phyloP scores from a whole-genome alignment of 2,888 invertebrate genomes.

The Notodonta ziczac region DNA sequence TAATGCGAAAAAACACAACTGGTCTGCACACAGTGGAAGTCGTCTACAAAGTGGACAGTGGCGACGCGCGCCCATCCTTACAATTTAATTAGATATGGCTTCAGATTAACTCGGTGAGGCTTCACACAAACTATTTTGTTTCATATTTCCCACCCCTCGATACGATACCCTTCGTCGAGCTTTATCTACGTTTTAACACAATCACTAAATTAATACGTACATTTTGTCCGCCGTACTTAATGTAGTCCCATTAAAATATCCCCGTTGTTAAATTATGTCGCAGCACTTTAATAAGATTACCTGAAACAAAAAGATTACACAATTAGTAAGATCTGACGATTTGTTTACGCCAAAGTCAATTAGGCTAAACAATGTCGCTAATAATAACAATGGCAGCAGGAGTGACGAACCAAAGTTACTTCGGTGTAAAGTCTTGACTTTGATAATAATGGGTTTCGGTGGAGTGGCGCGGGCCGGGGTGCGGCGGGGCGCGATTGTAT shows the following conservation, averaged over 20 bases:
- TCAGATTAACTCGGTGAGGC: constrained; percentile 79
- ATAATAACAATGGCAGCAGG: constrained; percentile 75
- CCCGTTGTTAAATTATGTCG: constrained; percentile 37
- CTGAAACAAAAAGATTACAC: constrained; percentile 77
- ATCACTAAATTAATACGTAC: constrained; percentile 25
- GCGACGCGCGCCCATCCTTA: constrained; percentile 63
- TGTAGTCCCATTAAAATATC: constrained; percentile 32
- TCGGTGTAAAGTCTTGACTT: constrained; percentile 78
- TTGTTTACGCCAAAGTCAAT: constrained; percentile 74
- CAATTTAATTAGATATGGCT: constrained; percentile 84
- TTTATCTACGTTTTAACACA: constrained; percentile 31
- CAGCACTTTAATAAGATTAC: constrained; percentile 59
- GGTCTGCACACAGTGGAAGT: constrained; percentile 59
- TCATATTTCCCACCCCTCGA: constrained; percentile 67
- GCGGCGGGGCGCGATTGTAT: constrained; percentile 73
- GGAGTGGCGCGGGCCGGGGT: constrained; percentile 54
- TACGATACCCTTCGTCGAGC: constrained; percentile 36
- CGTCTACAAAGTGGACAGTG: constrained; percentile 65
- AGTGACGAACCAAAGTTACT: constrained; percentile 82
- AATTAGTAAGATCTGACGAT: constrained; percentile 68
- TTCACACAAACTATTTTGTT: constrained; percentile 78
- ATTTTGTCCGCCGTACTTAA: constrained; percentile 23
- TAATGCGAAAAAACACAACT: constrained; percentile 35
- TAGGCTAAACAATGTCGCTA: constrained; percentile 75
- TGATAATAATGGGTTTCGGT: constrained; percentile 80